These are phyloP conservation scores for Mellivora capensis DNA, from an alignment of 2,113 vertebrate genomes.

Conservation along the genomic window DNA sequence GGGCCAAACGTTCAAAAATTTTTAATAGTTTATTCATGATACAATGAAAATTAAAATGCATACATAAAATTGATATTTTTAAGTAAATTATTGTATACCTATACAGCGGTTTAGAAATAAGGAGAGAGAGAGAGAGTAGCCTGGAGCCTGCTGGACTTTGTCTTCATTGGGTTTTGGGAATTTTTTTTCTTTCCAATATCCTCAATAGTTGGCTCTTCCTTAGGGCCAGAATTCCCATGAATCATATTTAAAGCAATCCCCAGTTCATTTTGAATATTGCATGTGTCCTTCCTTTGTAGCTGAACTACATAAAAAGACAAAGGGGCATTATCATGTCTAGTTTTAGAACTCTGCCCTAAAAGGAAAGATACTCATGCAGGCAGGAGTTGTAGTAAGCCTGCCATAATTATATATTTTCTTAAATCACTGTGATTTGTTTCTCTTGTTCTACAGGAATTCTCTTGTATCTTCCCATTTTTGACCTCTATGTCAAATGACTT, in stretches of 20 bases:
- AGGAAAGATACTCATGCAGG: neutral
- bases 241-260: neutral
- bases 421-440: neutral
- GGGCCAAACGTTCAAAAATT: slow-evolving; percentile 18
- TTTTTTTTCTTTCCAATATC: neutral
- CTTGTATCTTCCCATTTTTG: slow-evolving; percentile 47
- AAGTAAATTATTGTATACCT: neutral
- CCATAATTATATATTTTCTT: neutral
- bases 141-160: neutral
- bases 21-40: neutral
- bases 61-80: slow-evolving; percentile 16
- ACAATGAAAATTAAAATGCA: slow-evolving; percentile 44
- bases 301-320: neutral
- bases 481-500: neutral
- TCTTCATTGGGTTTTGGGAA: neutral
- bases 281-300: neutral
- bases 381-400: neutral
- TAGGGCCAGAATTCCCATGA: neutral
- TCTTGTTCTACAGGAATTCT: neutral
- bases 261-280: neutral
- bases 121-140: neutral
- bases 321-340: neutral
- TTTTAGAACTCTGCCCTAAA: neutral
- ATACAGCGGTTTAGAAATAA: neutral
- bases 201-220: neutral